phyloP scores from a whole-genome alignment of 2,888 invertebrate genomes.

The Plebejus anna region DNA sequence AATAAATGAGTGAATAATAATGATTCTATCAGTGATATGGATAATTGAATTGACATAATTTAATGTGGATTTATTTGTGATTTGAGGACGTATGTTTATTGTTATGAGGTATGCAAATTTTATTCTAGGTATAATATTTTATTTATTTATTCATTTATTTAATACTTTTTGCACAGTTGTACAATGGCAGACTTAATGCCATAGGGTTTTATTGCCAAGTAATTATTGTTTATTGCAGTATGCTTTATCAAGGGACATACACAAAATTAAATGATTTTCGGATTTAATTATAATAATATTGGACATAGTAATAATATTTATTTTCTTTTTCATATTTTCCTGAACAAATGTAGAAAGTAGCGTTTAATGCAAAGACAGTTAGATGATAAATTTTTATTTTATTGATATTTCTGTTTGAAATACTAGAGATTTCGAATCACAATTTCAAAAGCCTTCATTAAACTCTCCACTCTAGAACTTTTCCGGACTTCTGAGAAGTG shows the following conservation, averaged over 20 bases:
- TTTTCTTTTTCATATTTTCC: no score
- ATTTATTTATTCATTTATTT: neutral
- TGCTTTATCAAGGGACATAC: neutral
- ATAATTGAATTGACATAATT: neutral
- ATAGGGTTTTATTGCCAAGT: neutral
- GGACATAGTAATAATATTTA: no score
- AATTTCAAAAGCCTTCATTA: neutral
- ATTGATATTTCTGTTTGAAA: neutral
- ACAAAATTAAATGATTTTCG: neutral
- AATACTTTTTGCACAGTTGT: no score
- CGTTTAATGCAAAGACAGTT: no score
- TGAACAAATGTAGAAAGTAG: no score
- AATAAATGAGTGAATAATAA: slow-evolving; percentile 18
- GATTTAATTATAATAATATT: neutral
- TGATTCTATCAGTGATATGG: slow-evolving; percentile 13
- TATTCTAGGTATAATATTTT: neutral
- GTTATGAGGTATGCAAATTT: slow-evolving; percentile 25
- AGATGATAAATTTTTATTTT: no score
- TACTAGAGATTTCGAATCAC: neutral
- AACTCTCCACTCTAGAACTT: neutral
- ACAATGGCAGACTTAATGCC: no score
- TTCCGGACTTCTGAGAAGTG: neutral
- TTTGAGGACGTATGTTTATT: slow-evolving; percentile 23
- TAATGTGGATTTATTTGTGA: slow-evolving; percentile 27
- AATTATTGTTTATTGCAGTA: neutral